Evolutionary conservation across 2,888 invertebrate species (phyloP), one percentile per base, ranked within the genome.

Genomic region (Phorcus lineatus): DNA sequence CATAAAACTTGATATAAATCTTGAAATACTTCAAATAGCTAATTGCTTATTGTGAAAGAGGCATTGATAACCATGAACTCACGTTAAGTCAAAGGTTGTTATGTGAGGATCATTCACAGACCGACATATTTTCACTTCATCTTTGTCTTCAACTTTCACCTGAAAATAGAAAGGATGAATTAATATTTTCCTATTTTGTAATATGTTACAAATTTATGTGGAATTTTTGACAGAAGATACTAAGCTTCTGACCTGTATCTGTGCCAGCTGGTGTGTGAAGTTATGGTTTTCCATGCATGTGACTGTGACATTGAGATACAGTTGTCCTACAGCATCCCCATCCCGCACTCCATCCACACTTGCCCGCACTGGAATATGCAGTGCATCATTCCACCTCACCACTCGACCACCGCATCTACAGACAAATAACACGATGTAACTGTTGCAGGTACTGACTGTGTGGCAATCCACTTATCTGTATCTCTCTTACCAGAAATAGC

Each of bases 71-170:
- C 47, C n/a, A 28, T 6, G 9, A 16, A 79, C 81, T 79, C 78
- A 88, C 88, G 81, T 83, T 54, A 81, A 79, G 82, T 86, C 86
- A 82, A 87, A 87, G 9, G 87, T 88, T 9, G 74, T 86, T 28
- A 87, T 82, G 55, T 88, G 88, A 16, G 88, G 88, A 79, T 87
- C 88, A 79, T 86, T 86, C 13, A 84, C 62, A 11, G 87, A 86
- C 17, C 77, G 40, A 78, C 88, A 88, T 2, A 81, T 24, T 2
- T 83, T 82, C 22, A 79, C 78, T 22, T 76, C 81, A 67, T 87
- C 87, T 28, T 75, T 81, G 76, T 87, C 86, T 24, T 81, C 78
- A 11, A 87, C 80, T 31, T 83, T 82, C 17, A 86, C 81, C 85
- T 86, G 67, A 3, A 77, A 80, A 40, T 77, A 52, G 16, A 75